These are phyloP conservation scores for Pogonus chalceus DNA, from an alignment of 1,140 invertebrate species.

Conservation along the genomic window DNA sequence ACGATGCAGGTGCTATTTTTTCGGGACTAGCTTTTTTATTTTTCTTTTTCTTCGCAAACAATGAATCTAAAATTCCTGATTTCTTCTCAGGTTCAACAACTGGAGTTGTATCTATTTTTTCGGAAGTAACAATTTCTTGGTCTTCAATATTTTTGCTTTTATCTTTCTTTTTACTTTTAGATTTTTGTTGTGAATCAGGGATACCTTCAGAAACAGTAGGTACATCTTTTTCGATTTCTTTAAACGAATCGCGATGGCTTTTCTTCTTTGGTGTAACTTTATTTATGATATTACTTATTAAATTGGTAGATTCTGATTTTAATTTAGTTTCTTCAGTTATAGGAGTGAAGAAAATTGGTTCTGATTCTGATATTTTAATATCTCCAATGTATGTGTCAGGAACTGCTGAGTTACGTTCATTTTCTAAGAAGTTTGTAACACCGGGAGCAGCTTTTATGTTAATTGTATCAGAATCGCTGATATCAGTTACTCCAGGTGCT, in stretches of 20 bases:
- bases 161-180: not conserved
- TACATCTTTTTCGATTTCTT: not conserved
- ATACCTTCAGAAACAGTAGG: not conserved
- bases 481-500: too few relatives aligned
- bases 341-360: not conserved
- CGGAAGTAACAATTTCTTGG: not conserved
- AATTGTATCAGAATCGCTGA: not conserved
- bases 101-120: not conserved
- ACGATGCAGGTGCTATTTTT: not conserved
- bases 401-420: not conserved
- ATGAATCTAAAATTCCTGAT: not conserved
- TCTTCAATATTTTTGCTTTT: not conserved
- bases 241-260: constrained; percentile 1
- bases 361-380: not conserved
- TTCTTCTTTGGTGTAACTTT: not conserved
- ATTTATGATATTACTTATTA: not conserved
- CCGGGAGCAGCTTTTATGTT: not conserved
- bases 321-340: not conserved
- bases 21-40: not conserved
- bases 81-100: constrained; percentile 9
- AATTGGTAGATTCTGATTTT: not conserved
- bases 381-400: not conserved
- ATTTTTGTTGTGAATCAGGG: too few relatives aligned
- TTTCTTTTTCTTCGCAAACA: not conserved
- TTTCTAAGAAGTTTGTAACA: not conserved